Evolutionary conservation across 2,113 vertebrate species (phyloP).

Genomic region (Aptenodytes patagonicus): DNA sequence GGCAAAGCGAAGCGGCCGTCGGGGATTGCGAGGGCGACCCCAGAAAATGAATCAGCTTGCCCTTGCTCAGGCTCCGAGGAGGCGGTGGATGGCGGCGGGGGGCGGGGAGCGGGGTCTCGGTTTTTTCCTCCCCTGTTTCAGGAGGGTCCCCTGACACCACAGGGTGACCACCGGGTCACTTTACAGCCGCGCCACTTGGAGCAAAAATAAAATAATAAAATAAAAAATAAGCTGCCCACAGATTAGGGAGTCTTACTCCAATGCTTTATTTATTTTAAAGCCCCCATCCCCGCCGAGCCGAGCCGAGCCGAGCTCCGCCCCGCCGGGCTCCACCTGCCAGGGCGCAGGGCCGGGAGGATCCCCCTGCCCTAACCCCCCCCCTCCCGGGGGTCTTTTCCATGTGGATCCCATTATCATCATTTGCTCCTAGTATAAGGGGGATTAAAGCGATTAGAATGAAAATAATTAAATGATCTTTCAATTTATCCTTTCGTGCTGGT

Average conservation of each 20-base stretch:
- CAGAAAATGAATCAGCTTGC: not conserved
- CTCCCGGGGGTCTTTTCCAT: not conserved
- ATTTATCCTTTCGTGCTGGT: not conserved
- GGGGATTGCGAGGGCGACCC: not conserved
- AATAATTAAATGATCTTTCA: conserved; percentile 22
- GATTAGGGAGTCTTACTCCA: accelerated
- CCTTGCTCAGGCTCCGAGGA: not conserved
- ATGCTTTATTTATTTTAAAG: not conserved
- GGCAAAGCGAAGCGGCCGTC: not conserved
- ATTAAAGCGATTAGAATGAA: conserved; percentile 36
- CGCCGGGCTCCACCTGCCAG: not conserved
- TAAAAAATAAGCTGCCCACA: accelerated
- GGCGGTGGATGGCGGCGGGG: no score
- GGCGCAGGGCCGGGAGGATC: not conserved
- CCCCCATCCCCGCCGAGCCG: not conserved
- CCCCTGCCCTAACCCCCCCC: not conserved
- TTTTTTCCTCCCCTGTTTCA: not conserved
- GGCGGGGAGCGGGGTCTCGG: accelerated
- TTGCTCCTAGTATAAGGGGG: not conserved
- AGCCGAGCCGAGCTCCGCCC: not conserved
- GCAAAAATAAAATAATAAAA: not conserved
- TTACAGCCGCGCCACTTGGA: not conserved
- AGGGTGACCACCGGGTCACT: not conserved
- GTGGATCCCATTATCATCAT: conserved; percentile 22
- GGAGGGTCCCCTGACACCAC: not conserved